Conservation (phyloP, 1,140 invertebrate genomes). For the Meloidogyne floridensis region DNA sequence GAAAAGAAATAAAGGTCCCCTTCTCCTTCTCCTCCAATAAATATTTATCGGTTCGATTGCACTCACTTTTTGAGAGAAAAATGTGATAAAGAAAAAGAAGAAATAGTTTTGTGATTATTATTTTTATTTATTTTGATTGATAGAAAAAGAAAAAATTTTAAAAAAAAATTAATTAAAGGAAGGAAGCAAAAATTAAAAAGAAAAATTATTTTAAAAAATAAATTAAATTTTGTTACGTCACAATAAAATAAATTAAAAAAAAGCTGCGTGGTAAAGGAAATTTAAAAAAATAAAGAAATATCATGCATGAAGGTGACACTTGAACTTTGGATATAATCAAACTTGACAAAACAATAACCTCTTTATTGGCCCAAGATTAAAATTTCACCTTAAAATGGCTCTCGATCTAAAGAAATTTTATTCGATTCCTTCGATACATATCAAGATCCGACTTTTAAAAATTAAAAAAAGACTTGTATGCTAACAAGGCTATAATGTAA, state of each 20-base stretch:
- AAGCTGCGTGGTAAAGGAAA: neutral
- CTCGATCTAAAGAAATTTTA: too few relatives aligned
- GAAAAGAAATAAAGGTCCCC: neutral
- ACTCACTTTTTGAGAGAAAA: neutral
- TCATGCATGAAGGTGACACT: too few relatives aligned
- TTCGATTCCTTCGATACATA: too few relatives aligned
- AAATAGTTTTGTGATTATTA: neutral
- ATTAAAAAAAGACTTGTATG: too few relatives aligned
- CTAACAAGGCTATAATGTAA: too few relatives aligned
- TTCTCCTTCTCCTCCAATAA: too few relatives aligned
- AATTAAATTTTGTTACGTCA: conserved; percentile 5
- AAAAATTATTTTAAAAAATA: neutral
- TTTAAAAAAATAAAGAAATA: neutral
- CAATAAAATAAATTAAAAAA: neutral
- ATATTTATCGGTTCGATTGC: neutral
- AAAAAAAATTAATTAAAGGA: neutral
- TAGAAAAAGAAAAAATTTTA: neutral
- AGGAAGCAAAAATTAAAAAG: neutral
- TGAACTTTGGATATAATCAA: too few relatives aligned
- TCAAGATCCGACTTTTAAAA: too few relatives aligned
- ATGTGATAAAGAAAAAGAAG: neutral
- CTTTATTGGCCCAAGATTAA: too few relatives aligned
- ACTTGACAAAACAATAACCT: too few relatives aligned
- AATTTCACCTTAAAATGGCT: too few relatives aligned
- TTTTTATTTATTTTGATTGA: neutral